These are phyloP conservation scores for Drosophila biarmipes DNA, from an alignment of 1,140 invertebrate genomes.

Conservation along the genomic window DNA sequence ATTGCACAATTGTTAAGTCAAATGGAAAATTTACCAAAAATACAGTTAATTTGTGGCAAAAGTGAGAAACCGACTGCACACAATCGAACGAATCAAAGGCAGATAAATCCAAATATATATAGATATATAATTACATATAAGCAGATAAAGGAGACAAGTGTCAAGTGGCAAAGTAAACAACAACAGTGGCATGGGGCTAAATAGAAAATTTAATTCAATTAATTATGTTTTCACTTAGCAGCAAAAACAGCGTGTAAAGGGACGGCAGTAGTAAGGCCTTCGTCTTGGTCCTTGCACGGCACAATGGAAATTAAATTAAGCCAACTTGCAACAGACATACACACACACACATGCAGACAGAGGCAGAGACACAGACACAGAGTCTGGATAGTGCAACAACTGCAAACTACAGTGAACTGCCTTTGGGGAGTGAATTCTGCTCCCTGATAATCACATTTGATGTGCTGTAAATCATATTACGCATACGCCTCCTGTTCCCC, in stretches of 20 bases:
- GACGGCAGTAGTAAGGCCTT: neutral
- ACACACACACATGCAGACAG: neutral
- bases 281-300: slow-evolving; percentile 45
- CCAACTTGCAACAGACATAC: slow-evolving; percentile 33
- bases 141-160: slow-evolving; percentile 10
- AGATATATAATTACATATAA: neutral
- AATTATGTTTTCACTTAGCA: slow-evolving; percentile 80
- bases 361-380: neutral
- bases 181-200: slow-evolving; percentile 37
- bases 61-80: slow-evolving; percentile 18
- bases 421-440: slow-evolving; percentile 11
- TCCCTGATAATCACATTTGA: slow-evolving; percentile 69
- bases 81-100: slow-evolving; percentile 22
- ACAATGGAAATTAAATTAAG: slow-evolving; percentile 70
- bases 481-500: slow-evolving; percentile 65
- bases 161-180: slow-evolving; percentile 26
- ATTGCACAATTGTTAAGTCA: slow-evolving; percentile 76
- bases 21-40: slow-evolving; percentile 71
- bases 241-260: neutral
- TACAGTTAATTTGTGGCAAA: slow-evolving; percentile 55
- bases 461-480: slow-evolving; percentile 78
- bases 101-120: neutral
- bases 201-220: slow-evolving; percentile 82
- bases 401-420: slow-evolving; percentile 21
- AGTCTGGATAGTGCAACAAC: slow-evolving; percentile 1